Evolutionary conservation across 2,797 vertebrate species (phyloP).

Genomic region (Pantherophis vulpinus): DNA sequence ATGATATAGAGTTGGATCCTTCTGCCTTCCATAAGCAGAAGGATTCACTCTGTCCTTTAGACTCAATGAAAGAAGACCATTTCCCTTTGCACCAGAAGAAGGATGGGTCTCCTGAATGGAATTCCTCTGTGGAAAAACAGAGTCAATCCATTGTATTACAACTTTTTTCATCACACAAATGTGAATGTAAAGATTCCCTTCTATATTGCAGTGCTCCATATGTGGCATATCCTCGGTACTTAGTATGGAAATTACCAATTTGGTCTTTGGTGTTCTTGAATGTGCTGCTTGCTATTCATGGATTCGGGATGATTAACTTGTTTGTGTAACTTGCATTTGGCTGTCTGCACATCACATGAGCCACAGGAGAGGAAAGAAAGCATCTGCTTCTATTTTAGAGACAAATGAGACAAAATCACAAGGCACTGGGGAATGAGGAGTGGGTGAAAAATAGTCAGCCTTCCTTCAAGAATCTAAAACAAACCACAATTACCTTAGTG

Average conservation of each 20-base stretch:
- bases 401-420: conserved; percentile 25
- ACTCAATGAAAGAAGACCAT: background rate
- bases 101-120: background rate
- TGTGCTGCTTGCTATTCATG: conserved; percentile 8
- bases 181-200: background rate
- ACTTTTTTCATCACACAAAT: background rate
- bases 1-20: background rate
- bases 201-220: background rate
- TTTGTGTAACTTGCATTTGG: conserved; percentile 31
- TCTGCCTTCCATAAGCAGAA: background rate
- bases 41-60: background rate
- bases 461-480: background rate
- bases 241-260: conserved; percentile 3
- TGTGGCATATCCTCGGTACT: background rate
- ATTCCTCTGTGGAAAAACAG: background rate
- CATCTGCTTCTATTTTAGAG: conserved; percentile 32
- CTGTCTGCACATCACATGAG: conserved; percentile 29
- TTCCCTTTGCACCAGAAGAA: background rate
- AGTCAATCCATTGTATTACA: background rate
- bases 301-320: conserved; percentile 23
- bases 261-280: background rate
- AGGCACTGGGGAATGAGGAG: background rate
- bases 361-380: conserved; percentile 27
- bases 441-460: background rate
- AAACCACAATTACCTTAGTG: background rate